These are phyloP conservation scores for Pampus argenteus DNA, from an alignment of 2,797 vertebrate genomes.

Conservation along the genomic window DNA sequence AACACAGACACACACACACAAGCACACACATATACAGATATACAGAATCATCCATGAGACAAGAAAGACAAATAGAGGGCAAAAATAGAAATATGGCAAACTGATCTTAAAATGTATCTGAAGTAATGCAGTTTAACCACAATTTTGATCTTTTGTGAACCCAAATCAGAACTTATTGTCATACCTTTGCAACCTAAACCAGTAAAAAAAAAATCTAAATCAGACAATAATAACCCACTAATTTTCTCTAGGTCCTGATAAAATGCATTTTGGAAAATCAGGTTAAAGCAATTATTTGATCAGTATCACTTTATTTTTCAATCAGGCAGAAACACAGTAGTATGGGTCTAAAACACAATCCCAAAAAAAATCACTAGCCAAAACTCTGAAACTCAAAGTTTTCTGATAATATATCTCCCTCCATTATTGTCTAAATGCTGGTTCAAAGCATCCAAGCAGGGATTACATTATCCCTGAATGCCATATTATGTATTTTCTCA, in stretches of 20 bases:
- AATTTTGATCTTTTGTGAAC: background rate
- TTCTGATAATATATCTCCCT: background rate
- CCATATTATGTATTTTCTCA: background rate
- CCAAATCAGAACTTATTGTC: background rate
- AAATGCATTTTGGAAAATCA: background rate
- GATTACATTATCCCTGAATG: background rate
- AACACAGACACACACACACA: background rate
- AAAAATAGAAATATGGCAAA: constrained; percentile 16
- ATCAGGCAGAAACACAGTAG: background rate
- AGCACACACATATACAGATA: background rate
- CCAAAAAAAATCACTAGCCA: background rate
- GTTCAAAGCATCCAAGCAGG: too few species aligned
- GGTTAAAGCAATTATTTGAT: background rate
- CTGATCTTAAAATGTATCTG: background rate
- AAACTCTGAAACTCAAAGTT: background rate
- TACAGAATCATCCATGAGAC: background rate
- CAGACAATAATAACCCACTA: background rate
- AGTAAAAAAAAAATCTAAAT: background rate
- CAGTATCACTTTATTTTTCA: background rate
- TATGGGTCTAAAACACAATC: background rate
- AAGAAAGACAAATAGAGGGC: constrained; percentile 27
- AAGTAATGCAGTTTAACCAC: background rate
- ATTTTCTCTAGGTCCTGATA: background rate
- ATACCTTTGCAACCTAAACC: background rate
- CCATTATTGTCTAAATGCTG: too few species aligned